Evolutionary conservation across 2,797 vertebrate species (phyloP), one percentile per base, ranked within the genome.

Genomic region (Chaenodraco wilsoni): DNA sequence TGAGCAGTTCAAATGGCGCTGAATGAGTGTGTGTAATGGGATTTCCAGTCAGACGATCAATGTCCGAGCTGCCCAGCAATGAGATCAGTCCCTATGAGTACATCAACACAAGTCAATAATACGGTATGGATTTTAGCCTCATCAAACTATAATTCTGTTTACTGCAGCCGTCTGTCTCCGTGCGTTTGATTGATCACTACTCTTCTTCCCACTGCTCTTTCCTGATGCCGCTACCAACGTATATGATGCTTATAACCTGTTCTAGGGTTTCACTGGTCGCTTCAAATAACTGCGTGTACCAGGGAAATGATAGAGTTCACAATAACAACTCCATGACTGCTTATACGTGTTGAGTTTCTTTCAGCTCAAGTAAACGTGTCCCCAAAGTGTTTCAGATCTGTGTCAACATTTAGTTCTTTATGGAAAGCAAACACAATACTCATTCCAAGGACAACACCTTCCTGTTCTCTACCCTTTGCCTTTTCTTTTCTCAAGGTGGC

Each of bases 61-160:
- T 92, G 86, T 73, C 81, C 8, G n/a, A 69, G 81, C 79, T 70
- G 69, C 77, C 76, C 72, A 71, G 85, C 82, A 77, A 87, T 89
- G 72, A 85, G 82, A 89, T 90, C 86, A 82, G 78, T 63, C 83
- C 88, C 86, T 78, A 76, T 78, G 81, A 79, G 85, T 77, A 76
- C 70, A 80, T 89, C 85, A 87, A 84, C 86, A 79, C 77, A 74
- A 65, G 79, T 87, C 89, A 74, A 86, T 91, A 82, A 79, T 72
- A 81, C 17, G 8, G 59, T 61, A 88, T 87, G n/a, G 91, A 90
- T 88, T 87, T 79, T 59, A 76, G 57, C 54, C 84, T 87, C 83
- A 87, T 89, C 86, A 89, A 85, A 85, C 73, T 79, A 84, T 88
- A 85, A 89, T 74, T 84, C 60, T 88, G 85, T 88, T 85, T 79